Conservation (phyloP, 35 echinoderm and acorn worm species). For the Apostichopus parvimensis region DNA sequence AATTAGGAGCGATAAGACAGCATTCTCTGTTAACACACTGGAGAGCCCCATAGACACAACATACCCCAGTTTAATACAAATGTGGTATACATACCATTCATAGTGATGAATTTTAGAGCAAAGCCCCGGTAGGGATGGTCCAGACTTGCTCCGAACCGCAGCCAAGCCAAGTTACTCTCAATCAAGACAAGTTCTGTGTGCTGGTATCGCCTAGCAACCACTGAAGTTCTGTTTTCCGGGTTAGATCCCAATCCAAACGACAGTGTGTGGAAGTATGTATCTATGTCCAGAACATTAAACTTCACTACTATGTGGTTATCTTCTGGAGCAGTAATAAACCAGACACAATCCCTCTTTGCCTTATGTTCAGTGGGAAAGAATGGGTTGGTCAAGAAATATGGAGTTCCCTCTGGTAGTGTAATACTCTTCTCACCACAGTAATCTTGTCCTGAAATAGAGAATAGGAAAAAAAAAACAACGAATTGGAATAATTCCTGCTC, state of each 20-base stretch:
- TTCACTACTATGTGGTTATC: constrained; percentile 2
- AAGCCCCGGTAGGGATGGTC: background rate
- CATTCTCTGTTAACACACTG: background rate
- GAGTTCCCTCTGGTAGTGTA: background rate
- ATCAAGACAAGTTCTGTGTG: background rate
- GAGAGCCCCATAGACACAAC: background rate
- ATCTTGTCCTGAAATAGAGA: background rate
- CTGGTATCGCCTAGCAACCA: background rate
- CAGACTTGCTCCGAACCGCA: constrained; percentile 6
- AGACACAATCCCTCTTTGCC: constrained; percentile 27
- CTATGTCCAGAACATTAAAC: background rate
- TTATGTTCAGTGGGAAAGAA: background rate
- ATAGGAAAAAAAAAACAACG: background rate
- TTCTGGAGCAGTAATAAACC: background rate
- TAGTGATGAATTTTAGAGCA: background rate
- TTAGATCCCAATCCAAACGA: constrained; percentile 9
- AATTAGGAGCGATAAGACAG: background rate
- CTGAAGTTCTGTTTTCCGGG: constrained; percentile 9
- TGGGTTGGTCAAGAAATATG: background rate
- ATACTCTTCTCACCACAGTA: constrained; percentile 15
- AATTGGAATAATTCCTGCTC: background rate
- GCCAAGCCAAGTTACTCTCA: background rate
- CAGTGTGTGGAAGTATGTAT: background rate
- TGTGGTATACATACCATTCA: background rate
- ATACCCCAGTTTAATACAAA: too few species aligned